phyloP scores from a whole-genome alignment of 2,113 vertebrate genomes.

The Argyrosomus japonicus region DNA sequence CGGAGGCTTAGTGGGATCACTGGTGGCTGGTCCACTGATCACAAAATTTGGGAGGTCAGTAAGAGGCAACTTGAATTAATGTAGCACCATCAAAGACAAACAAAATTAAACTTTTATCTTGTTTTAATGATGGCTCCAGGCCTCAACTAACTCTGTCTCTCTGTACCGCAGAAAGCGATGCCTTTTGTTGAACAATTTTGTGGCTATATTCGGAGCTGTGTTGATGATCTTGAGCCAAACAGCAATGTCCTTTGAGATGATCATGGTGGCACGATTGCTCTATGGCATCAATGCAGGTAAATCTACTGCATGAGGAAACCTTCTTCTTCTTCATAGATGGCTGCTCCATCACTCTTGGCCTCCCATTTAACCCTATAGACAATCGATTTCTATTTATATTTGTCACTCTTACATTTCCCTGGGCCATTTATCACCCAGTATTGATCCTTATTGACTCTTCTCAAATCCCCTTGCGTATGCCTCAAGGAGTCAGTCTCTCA shows the following conservation, averaged over 20 bases:
- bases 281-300: constrained; percentile 78
- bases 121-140: not conserved
- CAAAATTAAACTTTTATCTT: not conserved
- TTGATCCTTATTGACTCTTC: constrained; percentile 24
- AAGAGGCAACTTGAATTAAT: not conserved
- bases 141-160: constrained; percentile 9
- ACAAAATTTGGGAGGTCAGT: constrained; percentile 77
- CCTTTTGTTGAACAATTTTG: constrained; percentile 77
- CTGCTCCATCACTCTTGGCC: not conserved
- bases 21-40: constrained; percentile 33
- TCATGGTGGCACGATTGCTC: constrained; percentile 81
- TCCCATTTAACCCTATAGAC: not conserved
- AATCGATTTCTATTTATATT: constrained; percentile 25
- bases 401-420: constrained; percentile 9
- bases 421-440: constrained; percentile 20
- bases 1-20: constrained; percentile 77
- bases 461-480: not conserved
- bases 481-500: constrained; percentile 78
- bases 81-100: not conserved
- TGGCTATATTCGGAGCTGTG: constrained; percentile 74
- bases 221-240: constrained; percentile 79
- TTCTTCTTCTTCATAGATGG: constrained; percentile 4
- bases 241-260: constrained; percentile 84
- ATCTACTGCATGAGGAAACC: not conserved
- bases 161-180: constrained; percentile 74